phyloP scores from a whole-genome alignment of 1,140 invertebrate genomes.

The Nephila pilipes region DNA sequence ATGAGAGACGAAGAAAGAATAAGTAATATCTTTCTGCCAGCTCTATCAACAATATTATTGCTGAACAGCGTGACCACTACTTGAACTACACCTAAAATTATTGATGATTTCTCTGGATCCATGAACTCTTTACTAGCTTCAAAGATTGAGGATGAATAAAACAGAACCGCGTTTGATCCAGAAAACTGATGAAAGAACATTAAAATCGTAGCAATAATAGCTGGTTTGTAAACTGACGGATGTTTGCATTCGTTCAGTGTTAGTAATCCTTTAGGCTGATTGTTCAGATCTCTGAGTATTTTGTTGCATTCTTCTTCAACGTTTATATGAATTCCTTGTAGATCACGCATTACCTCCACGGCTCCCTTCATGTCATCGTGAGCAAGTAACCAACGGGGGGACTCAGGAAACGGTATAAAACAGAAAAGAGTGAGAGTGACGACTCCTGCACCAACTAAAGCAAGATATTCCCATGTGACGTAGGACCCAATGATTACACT shows the following conservation, averaged over 20 bases:
- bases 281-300: conserved; percentile 57
- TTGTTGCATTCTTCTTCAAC: conserved; percentile 45
- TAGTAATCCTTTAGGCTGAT: conserved; percentile 78
- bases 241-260: conserved; percentile 85
- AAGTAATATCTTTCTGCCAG: conserved; percentile 91
- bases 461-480: conserved; percentile 22
- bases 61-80: conserved; percentile 93
- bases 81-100: conserved; percentile 93
- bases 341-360: not conserved
- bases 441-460: conserved; percentile 11
- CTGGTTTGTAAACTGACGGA: conserved; percentile 86
- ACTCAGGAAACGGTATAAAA: conserved; percentile 1
- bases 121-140: conserved; percentile 85
- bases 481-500: conserved; percentile 30
- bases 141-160: conserved; percentile 94
- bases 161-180: conserved; percentile 95
- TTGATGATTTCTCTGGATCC: conserved; percentile 85
- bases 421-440: not conserved
- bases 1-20: conserved; percentile 86
- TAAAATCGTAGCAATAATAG: conserved; percentile 90
- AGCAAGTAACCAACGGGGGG: conserved; percentile 26
- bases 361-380: not conserved
- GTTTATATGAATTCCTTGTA: conserved; percentile 42
- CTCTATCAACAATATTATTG: conserved; percentile 89
- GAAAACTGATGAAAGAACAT: conserved; percentile 97